Evolutionary conservation across 2,113 vertebrate species (phyloP), one percentile per base, ranked within the genome.

Genomic region (Semicossyphus pulcher): DNA sequence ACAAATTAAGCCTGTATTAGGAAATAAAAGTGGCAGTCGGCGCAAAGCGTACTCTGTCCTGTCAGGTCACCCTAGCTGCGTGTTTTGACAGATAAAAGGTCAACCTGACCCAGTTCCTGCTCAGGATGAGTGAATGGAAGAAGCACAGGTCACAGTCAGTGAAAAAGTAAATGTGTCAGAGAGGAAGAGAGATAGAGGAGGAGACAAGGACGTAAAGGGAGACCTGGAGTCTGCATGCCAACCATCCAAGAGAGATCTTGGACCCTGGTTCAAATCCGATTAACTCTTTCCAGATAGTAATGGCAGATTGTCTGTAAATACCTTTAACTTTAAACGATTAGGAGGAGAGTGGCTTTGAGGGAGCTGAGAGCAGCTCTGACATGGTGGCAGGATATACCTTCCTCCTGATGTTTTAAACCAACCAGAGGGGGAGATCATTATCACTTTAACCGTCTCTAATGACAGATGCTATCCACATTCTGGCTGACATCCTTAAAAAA

Each of bases 241-340:
- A 76, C 31, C 72, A 16, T 62, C 62, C 68, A 12, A n/a, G 36
- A 69, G 54, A 12, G 0, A 71, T 32, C 8, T 21, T 10, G 51
- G 26, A 72, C 52, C 25, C 5, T 4, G 47, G 56, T 49, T 26
- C 51, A 61, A 67, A 84, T 82, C 65, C n/a, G 49, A 78, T 78
- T 52, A 69, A 59, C 51, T 62, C 41, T 58, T 63, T 60, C 53
- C 49, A 68, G 78, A 60, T 45, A 52, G 72, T 12, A 28, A 49
- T 32, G 73, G 61, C 64, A 80, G 52, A 76, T 84, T 75, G 68
- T 48, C 67, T 70, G 66, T 44, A 81, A 74, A 83, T 75, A 58
- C 45, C 12, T 44, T 54, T 76, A 49, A 62, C 72, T 78, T 67
- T 78, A 57, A 65, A 78, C 72, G 61, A 64, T 21, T 65, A 71